Base-by-base conservation (phyloP, 2,113 vertebrate species). In the Struthio camelus region DNA sequence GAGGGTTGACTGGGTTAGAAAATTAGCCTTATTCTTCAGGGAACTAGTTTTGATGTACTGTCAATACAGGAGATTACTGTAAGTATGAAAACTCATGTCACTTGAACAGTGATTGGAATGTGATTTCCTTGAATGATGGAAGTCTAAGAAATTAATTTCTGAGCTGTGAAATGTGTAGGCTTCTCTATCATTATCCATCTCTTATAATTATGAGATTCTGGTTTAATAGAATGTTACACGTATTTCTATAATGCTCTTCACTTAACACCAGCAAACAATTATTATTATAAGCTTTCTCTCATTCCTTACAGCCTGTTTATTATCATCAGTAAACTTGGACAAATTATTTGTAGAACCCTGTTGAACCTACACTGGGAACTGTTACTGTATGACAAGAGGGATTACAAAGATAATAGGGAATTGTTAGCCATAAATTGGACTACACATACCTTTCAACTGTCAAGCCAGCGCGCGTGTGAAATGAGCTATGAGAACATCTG, bases 191-290 rank as follows among this genome's bases (percentile, higher is more conserved):
- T 73, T 82, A 73, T 44, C 58, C 70, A 87, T 70, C 67, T 42
- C 67, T 92, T 80, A 62, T n/a, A n/a, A n/a, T 32, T 77, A 93
- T 28, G 27, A 85, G 53, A 87, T 61, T 92, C 53, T 40, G 36
- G 70, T 89, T 96, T 87, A 96, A 92, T 44, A 90, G 90, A n/a
- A 48, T 54, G 62, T 85, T 89, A 80, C 46, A 87, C 61, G 76
- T 23, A 91, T 93, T 90, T 95, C 86, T 89, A 34, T 20, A 85
- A 85, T 80, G 62, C 6, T 85, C 71, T 94, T 80, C 66, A 86
- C 75, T 86, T 90, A 93, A 79, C 85, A 96, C 84, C 94, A 96
- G 91, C 81, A 96, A 95, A 85, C 71, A 87, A 93, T 91, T 85
- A 94, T 78, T 85, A 56, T 73, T 91, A 94, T 61, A 87, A 77